Conservation (phyloP, 1,140 invertebrate genomes). For the Sitophilus oryzae region DNA sequence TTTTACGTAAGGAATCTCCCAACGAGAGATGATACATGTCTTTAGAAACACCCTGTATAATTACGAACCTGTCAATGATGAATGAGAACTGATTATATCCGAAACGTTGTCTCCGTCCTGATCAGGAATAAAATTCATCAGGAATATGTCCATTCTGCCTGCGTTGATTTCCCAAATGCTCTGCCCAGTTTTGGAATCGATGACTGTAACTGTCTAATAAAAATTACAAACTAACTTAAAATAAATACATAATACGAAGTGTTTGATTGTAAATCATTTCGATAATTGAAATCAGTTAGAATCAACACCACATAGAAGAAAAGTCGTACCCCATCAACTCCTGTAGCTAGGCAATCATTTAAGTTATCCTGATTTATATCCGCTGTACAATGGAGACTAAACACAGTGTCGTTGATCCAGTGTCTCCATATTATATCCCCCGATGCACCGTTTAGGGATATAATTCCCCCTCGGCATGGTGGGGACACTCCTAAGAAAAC, state of each 20-base stretch:
- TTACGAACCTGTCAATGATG: too few species aligned
- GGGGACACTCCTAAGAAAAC: conserved; percentile 58
- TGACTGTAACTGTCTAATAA: conserved; percentile 57
- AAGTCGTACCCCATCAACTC: conserved; percentile 66
- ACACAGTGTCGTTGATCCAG: conserved; percentile 68
- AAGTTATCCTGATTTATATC: conserved; percentile 67
- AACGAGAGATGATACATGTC: too few species aligned
- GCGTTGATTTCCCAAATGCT: conserved; percentile 61
- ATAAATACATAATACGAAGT: too few species aligned
- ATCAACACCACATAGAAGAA: neutral
- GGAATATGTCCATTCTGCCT: conserved; percentile 53
- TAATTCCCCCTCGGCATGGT: conserved; percentile 70
- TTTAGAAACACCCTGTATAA: too few species aligned
- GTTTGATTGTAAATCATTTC: too few species aligned
- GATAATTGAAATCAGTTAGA: neutral
- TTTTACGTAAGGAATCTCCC: too few species aligned
- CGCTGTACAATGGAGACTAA: conserved; percentile 65
- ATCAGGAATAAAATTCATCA: conserved; percentile 67
- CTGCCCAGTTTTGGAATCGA: conserved; percentile 62
- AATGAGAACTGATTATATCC: conserved; percentile 69
- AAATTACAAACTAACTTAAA: too few species aligned
- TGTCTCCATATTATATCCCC: conserved; percentile 71
- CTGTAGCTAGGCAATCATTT: conserved; percentile 68
- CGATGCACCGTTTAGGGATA: conserved; percentile 67
- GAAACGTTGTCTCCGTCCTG: conserved; percentile 64